phyloP scores from a whole-genome alignment of 2,888 invertebrate species.

The Agrochola lota region DNA sequence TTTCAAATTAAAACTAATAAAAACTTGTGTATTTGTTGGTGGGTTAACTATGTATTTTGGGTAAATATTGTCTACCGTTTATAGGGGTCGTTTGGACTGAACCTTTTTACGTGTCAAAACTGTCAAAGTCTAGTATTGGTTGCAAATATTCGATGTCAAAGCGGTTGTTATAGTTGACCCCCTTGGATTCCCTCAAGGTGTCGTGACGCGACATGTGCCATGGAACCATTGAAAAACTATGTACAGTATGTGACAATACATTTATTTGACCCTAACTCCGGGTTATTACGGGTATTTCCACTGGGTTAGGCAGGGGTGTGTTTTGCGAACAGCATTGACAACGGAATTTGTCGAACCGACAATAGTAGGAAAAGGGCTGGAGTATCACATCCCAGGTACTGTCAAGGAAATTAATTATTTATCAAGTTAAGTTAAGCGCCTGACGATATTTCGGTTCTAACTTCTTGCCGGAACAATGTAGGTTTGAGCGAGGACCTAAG shows the following conservation, averaged over 20 bases:
- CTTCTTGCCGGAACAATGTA: no score
- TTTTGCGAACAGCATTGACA: neutral
- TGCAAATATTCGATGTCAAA: neutral
- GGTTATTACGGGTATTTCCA: slow-evolving; percentile 1
- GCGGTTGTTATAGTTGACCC: neutral
- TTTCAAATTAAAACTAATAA: neutral
- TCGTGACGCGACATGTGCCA: neutral
- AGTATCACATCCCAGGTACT: no score
- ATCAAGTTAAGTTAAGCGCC: no score
- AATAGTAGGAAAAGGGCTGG: no score
- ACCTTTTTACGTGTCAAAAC: slow-evolving; percentile 2
- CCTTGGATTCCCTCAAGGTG: neutral
- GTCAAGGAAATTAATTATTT: no score
- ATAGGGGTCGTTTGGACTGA: neutral
- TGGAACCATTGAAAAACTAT: neutral
- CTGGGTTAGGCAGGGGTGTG: neutral
- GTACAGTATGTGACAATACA: neutral
- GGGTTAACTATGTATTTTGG: neutral
- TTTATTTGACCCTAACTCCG: neutral
- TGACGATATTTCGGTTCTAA: no score
- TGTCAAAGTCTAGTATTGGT: neutral
- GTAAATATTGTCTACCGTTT: neutral
- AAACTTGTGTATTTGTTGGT: neutral
- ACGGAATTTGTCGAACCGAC: neutral
- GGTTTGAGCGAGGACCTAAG: no score